These are phyloP conservation scores for Lasiurus cinereus DNA, from an alignment of 2,113 vertebrate genomes.

Conservation along the genomic window DNA sequence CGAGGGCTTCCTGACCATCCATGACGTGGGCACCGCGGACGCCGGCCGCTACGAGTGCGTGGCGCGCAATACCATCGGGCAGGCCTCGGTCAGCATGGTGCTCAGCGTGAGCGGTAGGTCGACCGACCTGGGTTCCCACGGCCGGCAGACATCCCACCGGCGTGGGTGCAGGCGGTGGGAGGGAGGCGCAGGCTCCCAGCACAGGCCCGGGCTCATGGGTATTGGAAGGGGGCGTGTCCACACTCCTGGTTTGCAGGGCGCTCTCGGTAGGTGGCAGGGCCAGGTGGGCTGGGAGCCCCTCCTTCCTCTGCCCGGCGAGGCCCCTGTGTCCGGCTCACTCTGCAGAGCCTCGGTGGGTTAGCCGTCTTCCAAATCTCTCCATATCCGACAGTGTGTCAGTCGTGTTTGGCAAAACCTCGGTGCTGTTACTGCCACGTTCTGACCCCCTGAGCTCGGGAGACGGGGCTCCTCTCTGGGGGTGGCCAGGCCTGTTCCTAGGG, in stretches of 20 bases:
- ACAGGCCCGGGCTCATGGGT: rapidly evolving
- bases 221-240: rapidly evolving
- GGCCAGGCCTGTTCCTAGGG: no score
- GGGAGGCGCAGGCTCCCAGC: no score
- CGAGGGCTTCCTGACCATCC: constrained; percentile 95
- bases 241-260: no score
- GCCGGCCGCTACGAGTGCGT: constrained; percentile 96
- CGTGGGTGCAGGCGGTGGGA: background rate
- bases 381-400: background rate
- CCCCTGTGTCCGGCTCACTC: rapidly evolving
- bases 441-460: no score
- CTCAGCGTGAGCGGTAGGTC: constrained; percentile 94
- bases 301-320: background rate
- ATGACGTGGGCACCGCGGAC: constrained; percentile 94
- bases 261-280: rapidly evolving
- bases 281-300: background rate
- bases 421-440: no score
- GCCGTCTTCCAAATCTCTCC: background rate
- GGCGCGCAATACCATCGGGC: constrained; percentile 96
- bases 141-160: rapidly evolving
- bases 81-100: constrained; percentile 95
- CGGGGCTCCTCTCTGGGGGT: no score
- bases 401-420: background rate
- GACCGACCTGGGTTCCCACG: rapidly evolving
- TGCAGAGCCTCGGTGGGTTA: background rate